Conservation (phyloP, 2,888 invertebrate genomes). For the Taenaris catops region DNA sequence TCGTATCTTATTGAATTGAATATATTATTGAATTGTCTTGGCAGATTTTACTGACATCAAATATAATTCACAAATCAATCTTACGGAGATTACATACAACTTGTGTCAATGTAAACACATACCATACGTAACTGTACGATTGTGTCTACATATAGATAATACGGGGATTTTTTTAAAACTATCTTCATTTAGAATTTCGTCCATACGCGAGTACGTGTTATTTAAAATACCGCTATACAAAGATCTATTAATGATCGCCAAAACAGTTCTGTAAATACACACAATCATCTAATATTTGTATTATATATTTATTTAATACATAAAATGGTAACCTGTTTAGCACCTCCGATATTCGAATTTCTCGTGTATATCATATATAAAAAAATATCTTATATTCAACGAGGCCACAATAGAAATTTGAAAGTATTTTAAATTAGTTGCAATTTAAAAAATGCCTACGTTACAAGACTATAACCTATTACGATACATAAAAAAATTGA, state of each 20-base stretch:
- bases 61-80: not conserved
- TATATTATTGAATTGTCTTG: too few relatives aligned
- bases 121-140: conserved; percentile 1
- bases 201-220: too few relatives aligned
- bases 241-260: too few relatives aligned
- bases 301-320: conserved; percentile 8
- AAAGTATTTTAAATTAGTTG: conserved; percentile 3
- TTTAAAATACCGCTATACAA: too few relatives aligned
- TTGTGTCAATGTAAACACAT: not conserved
- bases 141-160: too few relatives aligned
- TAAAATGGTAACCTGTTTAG: conserved; percentile 64
- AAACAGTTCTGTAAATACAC: too few relatives aligned
- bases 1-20: too few relatives aligned
- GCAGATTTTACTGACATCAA: conserved; percentile 14
- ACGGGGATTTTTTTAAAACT: too few relatives aligned
- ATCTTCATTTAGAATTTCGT: too few relatives aligned
- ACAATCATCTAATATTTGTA: too few relatives aligned
- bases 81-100: not conserved
- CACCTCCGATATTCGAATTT: conserved; percentile 49
- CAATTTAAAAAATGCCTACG: conserved; percentile 15
- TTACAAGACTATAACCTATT: conserved; percentile 31
- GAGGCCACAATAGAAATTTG: too few relatives aligned
- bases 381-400: not conserved
- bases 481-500: conserved; percentile 15
- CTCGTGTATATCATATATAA: conserved; percentile 11